phyloP scores from a whole-genome alignment of 2,797 vertebrate species.

The Chelmon rostratus region DNA sequence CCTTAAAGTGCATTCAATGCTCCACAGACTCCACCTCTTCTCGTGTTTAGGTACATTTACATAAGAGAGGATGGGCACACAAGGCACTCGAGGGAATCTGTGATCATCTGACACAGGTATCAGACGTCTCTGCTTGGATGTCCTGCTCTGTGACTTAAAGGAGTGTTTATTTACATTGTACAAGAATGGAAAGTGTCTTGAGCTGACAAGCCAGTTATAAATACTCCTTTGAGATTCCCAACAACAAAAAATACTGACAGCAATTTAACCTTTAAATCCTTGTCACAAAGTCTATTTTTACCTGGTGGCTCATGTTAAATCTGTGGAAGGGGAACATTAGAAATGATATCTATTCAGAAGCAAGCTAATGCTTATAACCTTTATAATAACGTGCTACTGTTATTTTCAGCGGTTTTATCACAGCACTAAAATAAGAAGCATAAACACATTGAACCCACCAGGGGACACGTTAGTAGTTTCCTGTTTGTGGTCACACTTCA shows the following conservation, averaged over 20 bases:
- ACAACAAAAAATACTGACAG: not conserved
- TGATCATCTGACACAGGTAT: constrained; percentile 26
- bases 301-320: not conserved
- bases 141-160: constrained; percentile 4
- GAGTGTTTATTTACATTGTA: constrained; percentile 1
- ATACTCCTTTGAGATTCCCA: not conserved
- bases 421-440: not conserved
- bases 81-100: constrained; percentile 55
- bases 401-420: too few species aligned
- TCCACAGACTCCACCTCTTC: constrained; percentile 35
- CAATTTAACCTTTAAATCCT: not conserved
- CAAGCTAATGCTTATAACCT: too few species aligned
- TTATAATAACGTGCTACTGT: too few species aligned
- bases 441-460: not conserved
- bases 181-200: not conserved
- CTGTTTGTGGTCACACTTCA: not conserved
- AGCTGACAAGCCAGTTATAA: not conserved
- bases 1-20: constrained; percentile 76
- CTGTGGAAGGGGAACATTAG: not conserved
- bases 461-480: not conserved
- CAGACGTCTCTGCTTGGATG: constrained; percentile 27
- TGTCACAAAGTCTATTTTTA: not conserved
- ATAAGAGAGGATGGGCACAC: constrained; percentile 10
- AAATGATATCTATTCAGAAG: too few species aligned
- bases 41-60: constrained; percentile 22